Percentiles rank a stretch among this genome's conserved stretches.
Evolutionary conservation across 2,797 vertebrate genomes (phyloP).

Genomic region (Pyrocephalus nanus): DNA sequence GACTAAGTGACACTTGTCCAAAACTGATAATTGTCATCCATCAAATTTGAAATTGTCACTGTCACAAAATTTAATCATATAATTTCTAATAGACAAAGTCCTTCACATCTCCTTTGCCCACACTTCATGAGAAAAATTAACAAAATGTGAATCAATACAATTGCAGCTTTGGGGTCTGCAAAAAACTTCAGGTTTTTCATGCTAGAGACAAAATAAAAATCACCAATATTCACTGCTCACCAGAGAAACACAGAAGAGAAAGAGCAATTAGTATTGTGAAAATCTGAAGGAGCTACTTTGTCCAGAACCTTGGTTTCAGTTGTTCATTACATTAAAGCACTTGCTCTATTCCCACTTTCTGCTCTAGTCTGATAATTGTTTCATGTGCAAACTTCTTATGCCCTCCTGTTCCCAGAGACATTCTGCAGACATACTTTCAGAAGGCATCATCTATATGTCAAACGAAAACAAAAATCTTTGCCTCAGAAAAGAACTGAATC

Average conservation of each 20-base stretch:
- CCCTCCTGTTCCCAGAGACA: not conserved
- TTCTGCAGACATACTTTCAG: not conserved
- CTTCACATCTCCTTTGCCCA: not conserved
- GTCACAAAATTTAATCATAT: not conserved
- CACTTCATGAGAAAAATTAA: not conserved
- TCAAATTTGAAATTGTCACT: not conserved
- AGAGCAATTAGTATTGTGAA: not conserved
- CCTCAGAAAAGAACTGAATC: not conserved
- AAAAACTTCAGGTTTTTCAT: not conserved
- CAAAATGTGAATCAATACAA: not conserved
- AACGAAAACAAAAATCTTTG: not conserved
- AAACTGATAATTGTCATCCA: not conserved
- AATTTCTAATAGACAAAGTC: not conserved
- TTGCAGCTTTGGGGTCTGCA: not conserved
- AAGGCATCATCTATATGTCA: not conserved
- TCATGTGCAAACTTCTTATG: not conserved
- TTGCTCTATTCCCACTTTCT: not conserved
- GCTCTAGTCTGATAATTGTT: not conserved
- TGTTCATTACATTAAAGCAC: fast-evolving
- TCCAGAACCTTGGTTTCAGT: not conserved
- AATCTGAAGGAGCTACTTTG: not conserved
- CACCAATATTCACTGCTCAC: not conserved
- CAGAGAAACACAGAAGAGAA: not conserved
- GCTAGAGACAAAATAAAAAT: not conserved
- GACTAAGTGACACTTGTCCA: not conserved